Evolutionary conservation across 2,888 invertebrate genomes (phyloP), one percentile per base, ranked within the genome.

Genomic region (Eulithis prunata): DNA sequence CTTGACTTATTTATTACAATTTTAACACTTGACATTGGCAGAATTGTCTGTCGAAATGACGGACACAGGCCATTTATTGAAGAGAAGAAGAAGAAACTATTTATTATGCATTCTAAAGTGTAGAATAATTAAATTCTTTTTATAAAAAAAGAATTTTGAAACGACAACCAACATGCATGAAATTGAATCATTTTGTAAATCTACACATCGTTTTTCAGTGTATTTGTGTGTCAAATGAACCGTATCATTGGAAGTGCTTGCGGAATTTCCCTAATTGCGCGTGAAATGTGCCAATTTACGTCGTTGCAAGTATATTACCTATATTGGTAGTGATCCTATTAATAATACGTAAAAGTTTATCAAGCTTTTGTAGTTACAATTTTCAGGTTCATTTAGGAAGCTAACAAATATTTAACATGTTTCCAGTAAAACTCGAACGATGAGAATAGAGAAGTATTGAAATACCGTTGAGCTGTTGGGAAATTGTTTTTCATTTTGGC

Each of bases 261-360:
- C 66, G 61, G 64, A 64, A 69, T 64, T 69, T 66, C 66, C 61
- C 61, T 66, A 69, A 69, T 69, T 69, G 69, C 41, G 66, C 69
- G 69, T 69, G 64, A 69, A 69, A 66, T 69, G 63, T 64, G 43
- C 58, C 61, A 41, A 61, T 64, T 64, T 58, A 51, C 68, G 64
- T 55, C 54, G 12, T 4, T 62, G 67, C 67, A 63, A 53, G 56
- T 59, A 46, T 21, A 21, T 21, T 21, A 21, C 21, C 21, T 21
- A 21, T 62, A 59, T 62, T 10, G 57, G 47, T 36, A 45, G 53
- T 51, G n/a, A n/a, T n/a, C 57, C 8, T 63, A 41, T 46, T 28
- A 53, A 57, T 65, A 28, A 57, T 47, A 21, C 21, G 21, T 21
- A 47, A 41, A 62, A 43, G 13, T 32, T 10, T 41, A 28, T 54